Evolutionary conservation across 2,113 vertebrate genomes (phyloP).

Genomic region (Thoracochromis brauschi): DNA sequence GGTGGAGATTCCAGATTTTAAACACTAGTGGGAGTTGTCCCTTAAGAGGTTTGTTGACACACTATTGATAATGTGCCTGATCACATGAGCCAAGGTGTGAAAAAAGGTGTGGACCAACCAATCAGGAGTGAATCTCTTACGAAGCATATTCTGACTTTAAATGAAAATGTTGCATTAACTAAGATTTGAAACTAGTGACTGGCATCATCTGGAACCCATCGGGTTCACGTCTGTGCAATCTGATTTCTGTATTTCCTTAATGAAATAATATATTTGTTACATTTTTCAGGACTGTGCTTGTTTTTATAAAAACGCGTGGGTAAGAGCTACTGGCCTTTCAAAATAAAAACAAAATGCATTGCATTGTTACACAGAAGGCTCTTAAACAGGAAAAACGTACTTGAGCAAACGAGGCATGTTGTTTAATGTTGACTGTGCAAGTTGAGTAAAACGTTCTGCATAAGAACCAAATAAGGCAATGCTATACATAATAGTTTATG

Average conservation of each 20-base stretch:
- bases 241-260: background rate
- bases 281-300: background rate
- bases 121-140: background rate
- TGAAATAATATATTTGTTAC: background rate
- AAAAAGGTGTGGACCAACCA: background rate
- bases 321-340: background rate
- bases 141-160: background rate
- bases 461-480: background rate
- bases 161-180: background rate
- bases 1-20: background rate
- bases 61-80: background rate
- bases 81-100: background rate
- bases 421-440: background rate
- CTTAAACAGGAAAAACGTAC: background rate
- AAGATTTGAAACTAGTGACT: background rate
- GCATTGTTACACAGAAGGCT: fast-evolving
- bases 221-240: fast-evolving
- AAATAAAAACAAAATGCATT: background rate
- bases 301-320: background rate
- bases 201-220: too few relatives aligned
- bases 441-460: background rate
- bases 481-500: background rate
- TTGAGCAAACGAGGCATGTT: background rate
- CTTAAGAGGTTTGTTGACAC: background rate
- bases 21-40: background rate